phyloP scores from a whole-genome alignment of 2,113 vertebrate species.

The Enhydra lutris region DNA sequence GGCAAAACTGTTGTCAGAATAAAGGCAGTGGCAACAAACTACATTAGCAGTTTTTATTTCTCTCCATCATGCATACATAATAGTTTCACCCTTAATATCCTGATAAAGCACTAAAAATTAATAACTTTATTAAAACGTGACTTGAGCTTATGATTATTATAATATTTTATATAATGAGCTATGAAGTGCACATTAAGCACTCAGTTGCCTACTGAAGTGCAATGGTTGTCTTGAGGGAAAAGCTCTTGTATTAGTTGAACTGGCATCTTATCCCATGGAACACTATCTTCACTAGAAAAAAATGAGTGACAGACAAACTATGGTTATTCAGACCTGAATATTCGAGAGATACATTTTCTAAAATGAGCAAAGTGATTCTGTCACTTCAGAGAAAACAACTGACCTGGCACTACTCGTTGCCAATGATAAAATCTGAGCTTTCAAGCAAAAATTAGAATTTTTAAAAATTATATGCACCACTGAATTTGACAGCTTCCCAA shows the following conservation, averaged over 20 bases:
- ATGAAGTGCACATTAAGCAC: background rate
- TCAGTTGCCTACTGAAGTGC: background rate
- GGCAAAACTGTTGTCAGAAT: background rate
- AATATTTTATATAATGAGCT: background rate
- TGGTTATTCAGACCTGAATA: background rate
- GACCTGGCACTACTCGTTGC: background rate
- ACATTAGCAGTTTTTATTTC: background rate
- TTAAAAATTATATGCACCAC: background rate
- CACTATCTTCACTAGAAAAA: background rate
- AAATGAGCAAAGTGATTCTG: background rate
- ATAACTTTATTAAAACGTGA: background rate
- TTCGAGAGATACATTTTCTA: background rate
- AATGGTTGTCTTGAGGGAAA: background rate
- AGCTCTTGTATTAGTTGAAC: background rate
- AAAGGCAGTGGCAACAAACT: background rate
- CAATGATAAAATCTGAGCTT: constrained; percentile 21
- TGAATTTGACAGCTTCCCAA: background rate
- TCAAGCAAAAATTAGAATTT: constrained; percentile 12
- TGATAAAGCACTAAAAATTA: background rate
- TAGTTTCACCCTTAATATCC: background rate
- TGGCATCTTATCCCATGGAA: background rate
- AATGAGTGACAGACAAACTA: background rate
- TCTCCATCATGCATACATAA: background rate
- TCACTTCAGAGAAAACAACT: background rate
- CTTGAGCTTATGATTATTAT: background rate